phyloP scores from a whole-genome alignment of 30 jellyfish, hydroid and myxozoan genomes.

The Aurelia sp. region DNA sequence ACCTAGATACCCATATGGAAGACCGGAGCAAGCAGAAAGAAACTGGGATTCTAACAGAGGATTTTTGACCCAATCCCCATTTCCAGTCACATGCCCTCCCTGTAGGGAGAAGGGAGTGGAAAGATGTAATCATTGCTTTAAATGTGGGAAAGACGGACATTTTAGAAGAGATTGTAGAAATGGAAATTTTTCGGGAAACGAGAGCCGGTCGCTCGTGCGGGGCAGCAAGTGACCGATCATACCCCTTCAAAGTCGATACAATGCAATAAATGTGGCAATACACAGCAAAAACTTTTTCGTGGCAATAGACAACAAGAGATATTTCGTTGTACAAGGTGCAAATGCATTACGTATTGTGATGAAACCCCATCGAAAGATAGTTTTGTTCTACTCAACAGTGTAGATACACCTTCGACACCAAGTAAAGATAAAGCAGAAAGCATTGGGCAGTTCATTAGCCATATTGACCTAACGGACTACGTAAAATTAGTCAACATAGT shows the following conservation, averaged over 20 bases:
- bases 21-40: too few species aligned
- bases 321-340: conserved; percentile 1
- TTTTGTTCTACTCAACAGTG: too few species aligned
- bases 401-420: too few species aligned
- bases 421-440: too few species aligned
- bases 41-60: too few species aligned
- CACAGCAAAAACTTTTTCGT: background rate
- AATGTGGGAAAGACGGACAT: conserved; percentile 20
- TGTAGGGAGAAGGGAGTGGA: background rate
- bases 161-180: conserved; percentile 18
- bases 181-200: conserved; percentile 1
- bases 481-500: conserved; percentile 18
- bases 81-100: too few species aligned
- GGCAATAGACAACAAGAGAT: background rate
- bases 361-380: too few species aligned
- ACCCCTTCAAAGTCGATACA: background rate
- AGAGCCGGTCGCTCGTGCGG: conserved; percentile 7
- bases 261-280: conserved; percentile 29
- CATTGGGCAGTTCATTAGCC: background rate
- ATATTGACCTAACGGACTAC: conserved; percentile 12
- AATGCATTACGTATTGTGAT: background rate
- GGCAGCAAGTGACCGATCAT: conserved; percentile 19
- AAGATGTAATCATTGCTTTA: conserved; percentile 10
- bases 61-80: too few species aligned
- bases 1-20: too few species aligned